These are phyloP conservation scores for Malurus elegans DNA, from an alignment of 2,113 vertebrate species.

Conservation along the genomic window DNA sequence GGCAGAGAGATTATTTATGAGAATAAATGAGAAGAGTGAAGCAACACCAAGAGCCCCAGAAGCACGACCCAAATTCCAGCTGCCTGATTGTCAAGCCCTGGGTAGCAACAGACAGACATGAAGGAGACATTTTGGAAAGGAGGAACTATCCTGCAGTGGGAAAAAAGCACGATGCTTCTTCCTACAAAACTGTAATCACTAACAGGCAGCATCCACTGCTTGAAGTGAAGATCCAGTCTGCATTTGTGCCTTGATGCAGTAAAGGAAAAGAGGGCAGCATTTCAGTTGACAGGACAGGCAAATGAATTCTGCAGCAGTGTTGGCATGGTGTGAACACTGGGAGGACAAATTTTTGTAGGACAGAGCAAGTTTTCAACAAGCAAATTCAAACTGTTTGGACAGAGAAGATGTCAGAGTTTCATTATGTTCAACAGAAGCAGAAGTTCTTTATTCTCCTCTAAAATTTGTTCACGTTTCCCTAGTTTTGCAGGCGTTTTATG, in stretches of 20 bases:
- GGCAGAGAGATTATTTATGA: fast-evolving
- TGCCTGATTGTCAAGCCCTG: neutral
- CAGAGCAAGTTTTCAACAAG: neutral
- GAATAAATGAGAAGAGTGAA: neutral
- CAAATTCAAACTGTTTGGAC: neutral
- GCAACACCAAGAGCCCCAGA: neutral
- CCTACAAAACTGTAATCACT: neutral
- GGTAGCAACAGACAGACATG: neutral
- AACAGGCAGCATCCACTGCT: neutral
- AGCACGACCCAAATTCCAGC: neutral
- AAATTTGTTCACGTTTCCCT: neutral
- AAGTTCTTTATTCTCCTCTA: neutral
- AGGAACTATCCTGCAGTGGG: neutral
- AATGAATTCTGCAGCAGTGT: neutral
- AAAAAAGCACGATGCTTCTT: fast-evolving
- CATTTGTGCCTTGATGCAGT: neutral
- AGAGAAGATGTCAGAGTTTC: neutral
- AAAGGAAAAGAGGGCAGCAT: neutral
- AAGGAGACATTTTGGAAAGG: neutral
- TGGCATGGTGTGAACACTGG: neutral
- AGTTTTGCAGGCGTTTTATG: neutral
- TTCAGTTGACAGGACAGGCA: neutral
- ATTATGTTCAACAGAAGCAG: neutral
- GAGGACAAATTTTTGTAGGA: neutral
- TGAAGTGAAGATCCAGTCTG: neutral